These are phyloP conservation scores for Strigamia crassipes DNA, from an alignment of 2,888 invertebrate species.

Conservation along the genomic window DNA sequence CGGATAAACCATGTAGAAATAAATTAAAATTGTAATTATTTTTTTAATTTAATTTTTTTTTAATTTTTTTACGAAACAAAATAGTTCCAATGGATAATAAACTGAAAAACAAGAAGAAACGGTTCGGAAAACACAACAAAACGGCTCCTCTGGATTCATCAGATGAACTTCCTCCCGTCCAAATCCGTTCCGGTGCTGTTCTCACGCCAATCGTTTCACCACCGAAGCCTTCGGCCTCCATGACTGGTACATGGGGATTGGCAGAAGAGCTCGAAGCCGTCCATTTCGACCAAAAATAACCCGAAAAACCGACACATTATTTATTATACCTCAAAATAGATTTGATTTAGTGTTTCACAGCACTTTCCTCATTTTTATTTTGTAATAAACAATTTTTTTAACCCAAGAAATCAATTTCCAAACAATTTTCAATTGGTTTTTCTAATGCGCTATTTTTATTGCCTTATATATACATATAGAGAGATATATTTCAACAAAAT, in stretches of 20 bases:
- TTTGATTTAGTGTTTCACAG: not conserved
- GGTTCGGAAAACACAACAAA: constrained; percentile 28
- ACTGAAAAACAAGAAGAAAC: not conserved
- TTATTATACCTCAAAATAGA: not conserved
- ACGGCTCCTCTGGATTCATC: constrained; percentile 7
- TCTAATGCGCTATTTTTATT: not conserved
- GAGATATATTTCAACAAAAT: not conserved
- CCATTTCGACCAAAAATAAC: not conserved
- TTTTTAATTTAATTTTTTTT: not conserved
- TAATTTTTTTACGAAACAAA: too few species aligned
- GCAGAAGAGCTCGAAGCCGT: constrained; percentile 41
- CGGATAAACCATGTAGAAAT: not conserved
- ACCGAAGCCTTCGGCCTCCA: not conserved
- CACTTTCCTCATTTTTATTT: not conserved
- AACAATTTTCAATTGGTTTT: not conserved
- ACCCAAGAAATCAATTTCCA: too few species aligned
- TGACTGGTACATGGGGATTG: not conserved
- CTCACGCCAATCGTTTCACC: not conserved
- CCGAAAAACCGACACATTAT: not conserved
- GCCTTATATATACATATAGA: not conserved
- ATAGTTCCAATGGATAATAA: not conserved
- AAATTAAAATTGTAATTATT: not conserved
- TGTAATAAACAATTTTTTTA: not conserved
- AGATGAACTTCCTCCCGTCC: not conserved
- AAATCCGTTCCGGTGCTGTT: not conserved